Conservation (phyloP, 2,797 vertebrate species). For the Aplochiton taeniatus region DNA sequence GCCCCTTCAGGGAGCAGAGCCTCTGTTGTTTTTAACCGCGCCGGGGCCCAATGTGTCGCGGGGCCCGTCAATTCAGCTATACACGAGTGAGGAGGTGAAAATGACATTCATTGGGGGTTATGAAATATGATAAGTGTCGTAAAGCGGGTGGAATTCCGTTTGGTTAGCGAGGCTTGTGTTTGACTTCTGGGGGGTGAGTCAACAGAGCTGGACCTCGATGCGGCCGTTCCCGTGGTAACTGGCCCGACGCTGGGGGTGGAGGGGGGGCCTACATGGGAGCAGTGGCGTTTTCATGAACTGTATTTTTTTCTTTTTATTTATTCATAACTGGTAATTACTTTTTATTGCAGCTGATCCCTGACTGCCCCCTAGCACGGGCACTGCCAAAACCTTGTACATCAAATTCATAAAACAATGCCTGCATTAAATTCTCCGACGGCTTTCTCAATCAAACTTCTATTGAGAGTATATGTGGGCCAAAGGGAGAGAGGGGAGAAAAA, state of each 20-base stretch:
- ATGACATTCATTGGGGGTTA: constrained; percentile 58
- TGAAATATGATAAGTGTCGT: constrained; percentile 64
- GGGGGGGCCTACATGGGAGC: constrained; percentile 40
- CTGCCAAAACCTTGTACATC: constrained; percentile 72
- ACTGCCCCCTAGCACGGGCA: constrained; percentile 58
- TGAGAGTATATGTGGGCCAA: constrained; percentile 30
- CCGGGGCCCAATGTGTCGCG: constrained; percentile 61
- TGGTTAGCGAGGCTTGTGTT: constrained; percentile 39
- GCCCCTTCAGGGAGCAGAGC: constrained; percentile 51
- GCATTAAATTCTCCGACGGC: constrained; percentile 78
- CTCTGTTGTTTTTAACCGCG: constrained; percentile 64
- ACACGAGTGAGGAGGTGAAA: constrained; percentile 51
- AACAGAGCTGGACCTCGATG: constrained; percentile 44
- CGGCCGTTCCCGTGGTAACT: constrained; percentile 58
- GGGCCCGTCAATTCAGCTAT: constrained; percentile 58
- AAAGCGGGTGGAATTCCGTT: constrained; percentile 56
- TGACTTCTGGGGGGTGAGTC: constrained; percentile 54
- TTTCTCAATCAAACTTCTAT: constrained; percentile 74
- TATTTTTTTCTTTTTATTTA: too few species aligned
- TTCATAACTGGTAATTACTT: constrained; percentile 60
- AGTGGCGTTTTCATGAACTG: constrained; percentile 58
- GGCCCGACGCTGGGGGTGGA: constrained; percentile 30
- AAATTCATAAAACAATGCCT: constrained; percentile 79
- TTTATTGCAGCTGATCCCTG: constrained; percentile 45
- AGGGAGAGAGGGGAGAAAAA: not conserved